Base-by-base conservation (phyloP, 64 coral and sea anemone species). In the Pachyseris speciosa region DNA sequence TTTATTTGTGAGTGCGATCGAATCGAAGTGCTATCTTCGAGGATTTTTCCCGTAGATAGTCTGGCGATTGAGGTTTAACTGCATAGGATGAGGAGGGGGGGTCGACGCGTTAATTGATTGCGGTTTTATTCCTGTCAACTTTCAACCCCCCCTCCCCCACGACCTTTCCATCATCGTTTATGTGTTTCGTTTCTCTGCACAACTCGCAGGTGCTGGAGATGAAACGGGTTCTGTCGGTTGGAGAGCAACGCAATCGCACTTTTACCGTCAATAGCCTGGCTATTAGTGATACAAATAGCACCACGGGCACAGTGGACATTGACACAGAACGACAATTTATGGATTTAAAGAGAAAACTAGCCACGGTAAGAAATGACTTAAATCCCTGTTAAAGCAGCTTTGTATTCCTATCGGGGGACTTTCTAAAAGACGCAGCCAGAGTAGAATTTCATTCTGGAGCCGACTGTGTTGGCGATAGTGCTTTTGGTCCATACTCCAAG, bases 211-310 rank as follows among this genome's bases (percentile, higher is more conserved):
- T 81, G 17, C 77, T 81, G 1, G 52, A 81, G 22, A 81, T 81
- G 77, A 81, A 81, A 22, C 32, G 34, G 3, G 5, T 39, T 61
- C 5, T 59, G n/a, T 19, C 27, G 19, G 52, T 61, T 61, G 77
- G 77, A 3, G 77, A 81, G 16, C 51, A 81, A 13, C 10, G 60
- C 37, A 26, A 53, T 61, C 77, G 77, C 57, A 81, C 77, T 19
- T 81, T 81, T 34, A 61, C 31, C 7, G 20, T 33, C n/a, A 26
- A 36, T 38, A 34, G 0, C 17, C 37, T 57, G 11, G 16, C 55
- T 15, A 9, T 34, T n/a, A n/a, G n/a, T 41, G 77, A 81, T n/a
- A 40, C 34, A 61, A 60, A 81, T 22, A 43, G 20, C 51, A 81
- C 34, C 3, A 63, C 41, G 19, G 20, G 17, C 26, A 63, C 77